Base-by-base conservation (phyloP, 2,113 vertebrate genomes). In the Suncus etruscus region DNA sequence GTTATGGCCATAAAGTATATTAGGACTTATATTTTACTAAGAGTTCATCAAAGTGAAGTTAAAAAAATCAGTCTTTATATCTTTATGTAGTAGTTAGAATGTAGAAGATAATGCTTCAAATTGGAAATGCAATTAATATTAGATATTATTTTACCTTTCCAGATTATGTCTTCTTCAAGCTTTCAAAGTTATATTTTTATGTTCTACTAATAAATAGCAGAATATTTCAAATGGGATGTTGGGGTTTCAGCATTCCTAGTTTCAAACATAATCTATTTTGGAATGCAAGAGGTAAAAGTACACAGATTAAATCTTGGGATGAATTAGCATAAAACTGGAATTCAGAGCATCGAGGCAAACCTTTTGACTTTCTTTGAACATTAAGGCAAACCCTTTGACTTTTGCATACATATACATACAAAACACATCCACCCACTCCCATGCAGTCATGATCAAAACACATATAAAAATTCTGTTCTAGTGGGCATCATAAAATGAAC, bases 261-360 rank as follows among this genome's bases (percentile, higher is more conserved):
- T 63, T 86, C 74, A 95, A 90, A 72, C 15, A n/a, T 66, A 91
- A 80, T 69, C 39, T 81, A 54, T 31, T 88, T 31, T 93, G 66
- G 58, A 88, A 88, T 61, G 27, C 24, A 79, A 1, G 8, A 47
- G 86, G 27, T 81, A 61, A 87, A 66, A 89, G 70, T 0, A 87
- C 31, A 84, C 88, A 86, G 88, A 83, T 73, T 50, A 50, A 11
- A 83, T 86, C 51, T 90, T 83, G 9, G 39, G n/a, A 83, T 48
- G 91, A 87, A 81, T 84, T 84, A 86, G 25, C 54, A 94, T 83
- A 77, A 86, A 80, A 48, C 61, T 90, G 51, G 27, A 78, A 93
- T 86, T 84, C 18, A 86, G 48, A 48, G n/a, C 45, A 39, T 5
- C 39, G 5, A 39, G 39, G 39, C 39, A 39, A 39, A 39, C 39